Base-by-base conservation (phyloP, 2,888 invertebrate genomes). In the Plebejus melissa region DNA sequence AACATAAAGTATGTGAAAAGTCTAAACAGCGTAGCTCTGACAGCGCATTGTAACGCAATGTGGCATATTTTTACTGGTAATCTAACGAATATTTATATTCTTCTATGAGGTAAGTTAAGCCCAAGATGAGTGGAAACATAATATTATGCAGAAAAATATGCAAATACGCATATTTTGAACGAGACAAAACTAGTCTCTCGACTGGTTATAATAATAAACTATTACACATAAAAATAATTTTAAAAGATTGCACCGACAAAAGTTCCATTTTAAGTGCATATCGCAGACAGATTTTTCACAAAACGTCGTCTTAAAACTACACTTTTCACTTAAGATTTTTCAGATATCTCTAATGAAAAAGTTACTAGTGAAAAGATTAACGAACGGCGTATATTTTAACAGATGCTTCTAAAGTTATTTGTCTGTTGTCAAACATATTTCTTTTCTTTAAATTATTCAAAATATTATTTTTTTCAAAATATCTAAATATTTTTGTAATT, bases 241-340 rank as follows among this genome's bases (percentile, higher is more conserved):
- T 65, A 65, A 65, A 32, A 13, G 32, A 65, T 32, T 1, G 65
- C 28, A 32, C 32, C 2, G 4, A 65, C 65, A 32, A 65, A 65
- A 65, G 32, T 65, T 65, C 13, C 65, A 32, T 32, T 65, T 1
- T 65, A 60, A 32, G 65, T 65, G 65, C 36, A 65, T 13, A 65
- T 65, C 36, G 65, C 32, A 65, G 65, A 65, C 65, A 65, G 65
- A 32, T 32, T 36, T 65, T 13, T 36, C 65, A 36, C 65, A 46
- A 46, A 71, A 71, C 22, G 13, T 11, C 41, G 38, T 71, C 28
- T 71, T 46, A 13, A 71, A 71, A 71, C 71, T 46, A 50, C 50
- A 71, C 50, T 71, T 71, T 50, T 28, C 28, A 71, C 50, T 71
- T 71, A 71, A 71, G 28, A 71, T 71, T 71, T 65, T 41, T n/a